Evolutionary conservation across 1,140 invertebrate species (phyloP).

Genomic region (Drosophila ficusphila): DNA sequence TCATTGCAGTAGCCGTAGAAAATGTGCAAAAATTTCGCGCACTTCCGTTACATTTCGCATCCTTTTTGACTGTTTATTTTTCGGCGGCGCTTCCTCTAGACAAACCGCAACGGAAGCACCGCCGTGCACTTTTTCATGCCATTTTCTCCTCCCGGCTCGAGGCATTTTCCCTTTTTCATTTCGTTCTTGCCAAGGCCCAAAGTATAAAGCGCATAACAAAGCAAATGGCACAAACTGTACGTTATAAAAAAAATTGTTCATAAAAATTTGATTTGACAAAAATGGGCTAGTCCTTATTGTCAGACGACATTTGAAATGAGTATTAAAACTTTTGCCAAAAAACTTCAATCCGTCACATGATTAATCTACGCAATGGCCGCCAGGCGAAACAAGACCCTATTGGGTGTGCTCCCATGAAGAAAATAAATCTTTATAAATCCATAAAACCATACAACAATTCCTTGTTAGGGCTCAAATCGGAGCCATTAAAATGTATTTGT

Average conservation of each 20-base stretch:
- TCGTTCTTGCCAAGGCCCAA: constrained; percentile 1
- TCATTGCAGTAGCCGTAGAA: constrained; percentile 11
- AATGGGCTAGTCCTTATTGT: constrained; percentile 13
- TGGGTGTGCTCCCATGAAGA: too few relatives aligned
- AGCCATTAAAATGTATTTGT: constrained; percentile 66
- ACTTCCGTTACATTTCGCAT: constrained; percentile 78
- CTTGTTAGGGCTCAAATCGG: constrained; percentile 25
- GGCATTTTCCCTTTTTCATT: constrained; percentile 5
- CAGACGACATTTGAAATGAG: too few relatives aligned
- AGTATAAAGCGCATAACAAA: constrained; percentile 62
- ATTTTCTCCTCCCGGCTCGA: not conserved
- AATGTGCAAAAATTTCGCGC: constrained; percentile 75
- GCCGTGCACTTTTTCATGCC: constrained; percentile 24
- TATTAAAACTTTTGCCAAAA: too few relatives aligned
- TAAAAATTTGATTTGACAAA: constrained; percentile 60
- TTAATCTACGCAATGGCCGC: too few relatives aligned
- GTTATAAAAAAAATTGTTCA: constrained; percentile 37
- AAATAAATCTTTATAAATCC: constrained; percentile 47
- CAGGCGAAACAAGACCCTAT: constrained; percentile 8
- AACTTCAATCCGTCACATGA: too few relatives aligned
- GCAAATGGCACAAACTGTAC: constrained; percentile 51
- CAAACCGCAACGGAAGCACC: constrained; percentile 72
- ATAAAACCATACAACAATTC: constrained; percentile 52
- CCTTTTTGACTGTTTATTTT: constrained; percentile 71
- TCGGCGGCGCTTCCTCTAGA: constrained; percentile 62